Base-by-base conservation (phyloP, 64 coral and sea anemone genomes). In the Pocillopora damicornis region DNA sequence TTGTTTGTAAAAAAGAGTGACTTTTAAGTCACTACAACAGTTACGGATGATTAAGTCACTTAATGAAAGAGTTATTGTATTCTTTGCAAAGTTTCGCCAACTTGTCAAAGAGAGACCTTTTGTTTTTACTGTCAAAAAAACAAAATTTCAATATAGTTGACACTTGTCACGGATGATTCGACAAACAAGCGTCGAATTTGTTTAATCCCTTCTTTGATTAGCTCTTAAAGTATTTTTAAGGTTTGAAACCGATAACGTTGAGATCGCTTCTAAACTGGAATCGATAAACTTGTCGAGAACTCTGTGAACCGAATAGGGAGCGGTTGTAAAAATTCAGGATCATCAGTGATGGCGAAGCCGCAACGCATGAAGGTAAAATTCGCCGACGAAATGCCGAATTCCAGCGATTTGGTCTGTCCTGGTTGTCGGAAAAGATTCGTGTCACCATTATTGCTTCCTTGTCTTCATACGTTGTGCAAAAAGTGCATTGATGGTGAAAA, bases 401-500 rank as follows among this genome's bases (percentile, higher is more conserved):
- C 75, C 13, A n/a, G 9, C 9, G 63, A 92, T 37, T 77, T 92
- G 9, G 13, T 79, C 6, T 94, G 92, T 26, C 92, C 92, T 62
- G 76, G 82, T 12, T 94, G 92, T 61, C 86, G 81, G 17, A 90
- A 81, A 59, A 76, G 92, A 18, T 94, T 79, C 67, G 83, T 94
- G 17, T 90, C 36, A 15, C 88, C 92, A 3, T 35, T 94, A 1
- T 78, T 94, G 56, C 35, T 94, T 1, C 83, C 92, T 9, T 94
- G 92, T 59, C 59, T 94, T n/a, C 92, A 94, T 60, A 81, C 82
- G 12, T 25, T 90, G 57, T 94, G 92, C n/a, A 94, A 94, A 76
- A 77, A 88, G 10, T 94, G 92, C 11, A 65, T 94, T 11, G 88
- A 87, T 60, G 83, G 78, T 45, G 86, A 86, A n/a, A 90, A 78